phyloP scores from a whole-genome alignment of 2,888 invertebrate genomes.

The Habrosyne pyritoides region DNA sequence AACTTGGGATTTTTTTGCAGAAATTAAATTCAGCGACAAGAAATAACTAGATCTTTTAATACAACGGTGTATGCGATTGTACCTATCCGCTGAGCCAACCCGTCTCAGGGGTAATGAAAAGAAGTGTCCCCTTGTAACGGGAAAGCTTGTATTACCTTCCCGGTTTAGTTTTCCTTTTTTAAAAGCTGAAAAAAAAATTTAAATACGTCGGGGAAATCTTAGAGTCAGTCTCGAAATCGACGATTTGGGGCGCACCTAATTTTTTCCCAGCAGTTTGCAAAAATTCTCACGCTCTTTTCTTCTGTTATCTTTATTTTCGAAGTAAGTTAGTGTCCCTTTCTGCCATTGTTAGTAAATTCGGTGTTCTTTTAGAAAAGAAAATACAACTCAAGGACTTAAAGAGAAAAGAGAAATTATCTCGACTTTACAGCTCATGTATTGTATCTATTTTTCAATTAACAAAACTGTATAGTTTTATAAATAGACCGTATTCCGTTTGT shows the following conservation, averaged over 20 bases:
- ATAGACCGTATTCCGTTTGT: too few species aligned
- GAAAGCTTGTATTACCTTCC: conserved; percentile 52
- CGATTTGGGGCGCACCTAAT: conserved; percentile 7
- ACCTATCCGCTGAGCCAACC: conserved; percentile 44
- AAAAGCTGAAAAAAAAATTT: conserved; percentile 38
- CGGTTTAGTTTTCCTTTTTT: conserved; percentile 47
- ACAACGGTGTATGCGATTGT: conserved; percentile 44
- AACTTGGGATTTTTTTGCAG: too few species aligned
- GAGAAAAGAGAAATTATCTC: not conserved
- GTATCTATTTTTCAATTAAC: too few species aligned
- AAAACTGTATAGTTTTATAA: too few species aligned
- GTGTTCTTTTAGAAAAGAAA: not conserved
- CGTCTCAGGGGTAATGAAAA: conserved; percentile 62
- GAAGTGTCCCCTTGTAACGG: conserved; percentile 53
- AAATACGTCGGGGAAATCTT: conserved; percentile 51
- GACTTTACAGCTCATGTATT: not conserved
- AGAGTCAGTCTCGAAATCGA: conserved; percentile 11
- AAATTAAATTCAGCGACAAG: conserved; percentile 22
- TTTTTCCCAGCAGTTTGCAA: not conserved
- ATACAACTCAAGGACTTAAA: not conserved
- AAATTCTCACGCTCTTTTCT: not conserved
- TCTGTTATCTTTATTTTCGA: not conserved
- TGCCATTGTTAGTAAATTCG: not conserved
- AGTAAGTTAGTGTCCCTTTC: not conserved
- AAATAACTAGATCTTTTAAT: conserved; percentile 32